These are phyloP conservation scores for Onychostoma macrolepis DNA, from an alignment of 2,113 vertebrate genomes.

Conservation along the genomic window DNA sequence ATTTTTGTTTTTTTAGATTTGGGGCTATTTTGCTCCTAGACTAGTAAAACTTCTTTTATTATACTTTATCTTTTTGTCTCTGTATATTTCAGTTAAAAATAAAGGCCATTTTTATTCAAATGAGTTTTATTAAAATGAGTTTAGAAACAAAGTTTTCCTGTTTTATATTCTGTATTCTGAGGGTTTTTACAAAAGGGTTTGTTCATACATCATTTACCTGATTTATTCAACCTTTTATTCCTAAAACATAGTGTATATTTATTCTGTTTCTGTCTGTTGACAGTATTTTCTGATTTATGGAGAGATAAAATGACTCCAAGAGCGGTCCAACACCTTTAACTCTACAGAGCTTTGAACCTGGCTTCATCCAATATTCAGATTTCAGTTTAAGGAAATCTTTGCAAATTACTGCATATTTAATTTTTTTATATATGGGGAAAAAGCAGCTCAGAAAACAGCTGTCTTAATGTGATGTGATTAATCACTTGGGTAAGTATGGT, in stretches of 20 bases:
- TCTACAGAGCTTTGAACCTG: neutral
- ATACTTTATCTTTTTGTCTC: too few species aligned
- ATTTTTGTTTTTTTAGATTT: neutral
- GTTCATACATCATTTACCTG: neutral
- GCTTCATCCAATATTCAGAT: neutral
- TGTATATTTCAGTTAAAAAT: too few species aligned
- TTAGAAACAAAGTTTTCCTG: neutral
- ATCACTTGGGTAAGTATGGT: neutral
- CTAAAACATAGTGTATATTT: neutral
- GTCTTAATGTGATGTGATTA: neutral
- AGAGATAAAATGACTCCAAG: too few species aligned
- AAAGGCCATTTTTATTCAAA: neutral
- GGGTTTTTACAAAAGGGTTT: neutral
- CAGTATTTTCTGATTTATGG: neutral
- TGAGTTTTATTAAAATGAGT: neutral
- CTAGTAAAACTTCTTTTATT: too few species aligned
- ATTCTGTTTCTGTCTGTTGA: neutral
- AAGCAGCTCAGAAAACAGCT: neutral
- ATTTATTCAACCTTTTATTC: neutral
- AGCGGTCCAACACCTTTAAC: neutral
- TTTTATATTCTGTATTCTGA: neutral
- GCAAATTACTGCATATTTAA: neutral
- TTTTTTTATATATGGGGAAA: too few species aligned
- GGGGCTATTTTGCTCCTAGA: too few species aligned
- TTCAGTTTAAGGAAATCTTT: neutral